Evolutionary conservation across 2,113 vertebrate genomes (phyloP).

Genomic region (Spea multiplicata): DNA sequence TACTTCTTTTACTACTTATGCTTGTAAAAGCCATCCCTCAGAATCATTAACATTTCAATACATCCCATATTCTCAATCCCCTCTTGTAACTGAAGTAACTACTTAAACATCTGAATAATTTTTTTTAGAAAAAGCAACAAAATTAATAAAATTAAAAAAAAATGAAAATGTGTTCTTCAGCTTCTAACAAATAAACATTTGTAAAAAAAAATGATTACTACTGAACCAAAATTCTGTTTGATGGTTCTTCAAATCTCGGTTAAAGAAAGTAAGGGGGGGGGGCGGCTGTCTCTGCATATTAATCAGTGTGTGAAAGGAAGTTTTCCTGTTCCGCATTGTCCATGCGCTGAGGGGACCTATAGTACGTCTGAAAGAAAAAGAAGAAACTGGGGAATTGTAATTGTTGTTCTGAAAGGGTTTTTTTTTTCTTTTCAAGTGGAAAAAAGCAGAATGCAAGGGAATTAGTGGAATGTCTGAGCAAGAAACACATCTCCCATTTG

Average conservation of each 20-base stretch:
- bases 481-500: constrained; percentile 57
- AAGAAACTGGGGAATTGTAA: constrained; percentile 54
- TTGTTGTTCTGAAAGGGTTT: constrained; percentile 71
- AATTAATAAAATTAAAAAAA: too few species aligned
- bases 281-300: constrained; percentile 70
- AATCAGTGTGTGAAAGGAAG: constrained; percentile 71
- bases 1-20: too few species aligned
- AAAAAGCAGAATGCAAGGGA: constrained; percentile 62
- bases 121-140: too few species aligned
- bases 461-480: constrained; percentile 56
- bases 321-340: constrained; percentile 69
- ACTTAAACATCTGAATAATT: too few species aligned
- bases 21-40: too few species aligned
- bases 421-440: constrained; percentile 69
- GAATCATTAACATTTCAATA: too few species aligned
- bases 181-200: constrained; percentile 53
- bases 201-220: constrained; percentile 55
- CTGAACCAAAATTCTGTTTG: constrained; percentile 52
- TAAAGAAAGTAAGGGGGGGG: constrained; percentile 35
- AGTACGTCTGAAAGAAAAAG: constrained; percentile 55
- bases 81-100: too few species aligned
- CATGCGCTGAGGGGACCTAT: constrained; percentile 60
- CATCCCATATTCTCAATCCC: too few species aligned
- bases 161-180: too few species aligned
- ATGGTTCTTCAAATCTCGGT: constrained; percentile 61